Base-by-base conservation (phyloP, 1,140 invertebrate genomes). In the Chironomus striatipennis region DNA sequence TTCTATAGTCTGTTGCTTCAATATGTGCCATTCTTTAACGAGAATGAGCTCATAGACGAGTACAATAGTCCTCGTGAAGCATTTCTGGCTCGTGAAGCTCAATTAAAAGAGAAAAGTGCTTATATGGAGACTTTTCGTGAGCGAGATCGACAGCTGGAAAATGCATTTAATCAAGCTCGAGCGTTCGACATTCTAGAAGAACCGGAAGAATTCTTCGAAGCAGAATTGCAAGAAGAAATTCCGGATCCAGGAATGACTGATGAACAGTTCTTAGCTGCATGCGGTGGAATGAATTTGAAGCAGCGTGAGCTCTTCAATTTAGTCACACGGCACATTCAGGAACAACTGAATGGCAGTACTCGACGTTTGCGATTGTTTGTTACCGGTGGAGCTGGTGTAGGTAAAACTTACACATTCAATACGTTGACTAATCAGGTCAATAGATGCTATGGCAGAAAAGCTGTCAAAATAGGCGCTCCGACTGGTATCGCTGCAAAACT, bases 1-100 rank as follows among this genome's bases (percentile, higher is more conserved):
- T 81, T 74, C 73, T 81, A 81, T 75, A 80, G 79, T 43, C 77
- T 82, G 67, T 75, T 82, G 0, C 2, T 81, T 12, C 78, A 81
- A 74, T 81, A 80, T 74, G 77, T 78, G 76, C 81, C 80, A 12
- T 82, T 77, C 75, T 76, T 77, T 43, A 65, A 7, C 43, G 79
- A 82, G 76, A 75, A 47, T 75, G 79, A 82, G 78, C 21, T 78
- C 34, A 2, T 81, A 17, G 78, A 75, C 73, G 77, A 75, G 8
- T n/a, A n/a, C n/a, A n/a, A n/a, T 80, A 79, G 74, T 75, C 77
- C 79, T 42, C 79, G 77, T 77, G 77, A 79, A 10, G 80, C 79
- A 57, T 81, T 81, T 43, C 75, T 80, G 21, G 78, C 78, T 24
- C 74, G 75, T 75, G 77, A 79, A 42, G 74, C 75, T 75, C 24